Base-by-base conservation (phyloP, 2,113 vertebrate species). In the Microtus richardsoni region DNA sequence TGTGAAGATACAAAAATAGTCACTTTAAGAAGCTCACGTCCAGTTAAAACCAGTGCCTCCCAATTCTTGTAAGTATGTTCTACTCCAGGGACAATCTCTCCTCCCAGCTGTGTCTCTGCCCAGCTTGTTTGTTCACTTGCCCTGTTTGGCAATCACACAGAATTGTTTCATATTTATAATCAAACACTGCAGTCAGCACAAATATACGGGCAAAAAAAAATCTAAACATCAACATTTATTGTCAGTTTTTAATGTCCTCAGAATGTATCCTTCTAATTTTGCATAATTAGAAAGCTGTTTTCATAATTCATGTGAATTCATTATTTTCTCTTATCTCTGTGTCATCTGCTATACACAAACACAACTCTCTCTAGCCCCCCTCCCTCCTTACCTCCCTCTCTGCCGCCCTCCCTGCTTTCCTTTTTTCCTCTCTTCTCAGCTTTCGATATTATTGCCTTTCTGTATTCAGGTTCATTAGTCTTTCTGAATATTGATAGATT, bases 41-140 rank as follows among this genome's bases (percentile, higher is more conserved):
- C 39, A 44, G 58, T 84, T 11, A 44, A 30, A 47, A 41, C 3
- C 33, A 21, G 0, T 9, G 8, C 44, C 58, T 13, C 44, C 13
- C 44, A 21, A 0, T 13, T 5, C 4, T 11, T 30, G 44, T 58
- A 4, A 11, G 7, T 14, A 16, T 1, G 8, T 10, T 22, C 78
- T 64, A 0, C 49, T 26, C 7, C 3, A 1, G 86, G 36, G 77
- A 39, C 30, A 8, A 5, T 44, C 36, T 26, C 7, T 26, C 7
- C 3, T 68, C 10, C 58, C 44, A n/a, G 26, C 71, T 10, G 10
- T 28, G 7, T 30, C 39, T 83, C 36, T 2, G 7, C 52, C 54
- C 36, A 17, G 41, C 7, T 24, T 5, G 0, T 1, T 30, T 24
- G 8, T 30, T 19, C 9, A 2, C 49, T 70, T 41, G 26, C 49